Base-by-base conservation (phyloP, 2,797 vertebrate species). In the Florisuga fusca region DNA sequence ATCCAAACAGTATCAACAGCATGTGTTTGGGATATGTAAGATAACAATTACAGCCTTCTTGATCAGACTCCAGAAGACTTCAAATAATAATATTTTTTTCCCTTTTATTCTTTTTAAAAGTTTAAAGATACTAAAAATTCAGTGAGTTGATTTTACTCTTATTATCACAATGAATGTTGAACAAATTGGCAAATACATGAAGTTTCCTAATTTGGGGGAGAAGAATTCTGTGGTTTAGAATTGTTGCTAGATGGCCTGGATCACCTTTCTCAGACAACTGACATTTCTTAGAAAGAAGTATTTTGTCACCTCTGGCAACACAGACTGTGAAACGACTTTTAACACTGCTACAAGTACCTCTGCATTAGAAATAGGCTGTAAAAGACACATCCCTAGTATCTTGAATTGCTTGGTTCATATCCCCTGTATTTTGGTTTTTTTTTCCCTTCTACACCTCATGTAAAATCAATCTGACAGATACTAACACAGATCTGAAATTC, bases 401-500 rank as follows among this genome's bases (percentile, higher is more conserved):
- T n/a, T 79, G 61, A 74, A 61, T 21, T 51, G 50, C 41, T 86
- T 51, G 34, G 55, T 77, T 90, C 36, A 33, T 54, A 54, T 12
- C 6, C 34, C 15, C 36, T 78, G 21, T 23, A 54, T 59, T 87
- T 87, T 82, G 15, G 0, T 84, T 90, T 61, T 57, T 1, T 34
- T 73, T 84, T 90, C 20, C 25, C 64, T 77, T 94, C 81, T 61
- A 50, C 61, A 50, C 46, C 20, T 94, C 46, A 31, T 55, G 77
- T 95, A 62, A 93, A 96, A 95, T 94, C 84, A 80, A 84, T 84
- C 38, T 94, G 91, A 95, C 92, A 96, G 94, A 92, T 78, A 67
- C 68, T 88, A 43, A 48, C 46, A 82, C 73, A 84, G 66, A 91
- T 82, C 82, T 92, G 75, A 79, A 68, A 38, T 85, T 91, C 75